These are phyloP conservation scores for Caenorhabditis tropicalis DNA, from an alignment of 1,140 invertebrate genomes.

Conservation along the genomic window DNA sequence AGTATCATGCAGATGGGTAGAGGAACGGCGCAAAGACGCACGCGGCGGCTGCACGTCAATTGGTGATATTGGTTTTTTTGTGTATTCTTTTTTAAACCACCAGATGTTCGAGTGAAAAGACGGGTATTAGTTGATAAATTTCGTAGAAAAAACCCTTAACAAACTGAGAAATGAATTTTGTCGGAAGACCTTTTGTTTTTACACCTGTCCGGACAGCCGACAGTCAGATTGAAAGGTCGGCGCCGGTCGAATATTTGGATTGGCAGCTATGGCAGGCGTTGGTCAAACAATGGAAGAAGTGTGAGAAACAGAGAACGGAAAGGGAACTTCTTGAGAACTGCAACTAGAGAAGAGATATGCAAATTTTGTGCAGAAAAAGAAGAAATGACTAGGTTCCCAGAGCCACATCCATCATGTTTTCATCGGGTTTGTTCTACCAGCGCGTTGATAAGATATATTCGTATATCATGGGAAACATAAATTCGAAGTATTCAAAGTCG, in stretches of 20 bases:
- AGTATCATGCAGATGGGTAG: constrained; percentile 26
- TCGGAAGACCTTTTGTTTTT: constrained; percentile 25
- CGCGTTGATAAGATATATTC: not conserved
- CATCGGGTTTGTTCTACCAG: not conserved
- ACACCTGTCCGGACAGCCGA: constrained; percentile 12
- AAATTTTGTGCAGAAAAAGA: not conserved
- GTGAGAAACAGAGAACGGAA: constrained; percentile 21
- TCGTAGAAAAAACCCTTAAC: not conserved
- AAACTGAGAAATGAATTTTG: not conserved
- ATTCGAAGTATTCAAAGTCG: not conserved
- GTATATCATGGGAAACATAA: not conserved
- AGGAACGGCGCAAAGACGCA: constrained; percentile 2
- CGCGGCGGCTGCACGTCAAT: not conserved
- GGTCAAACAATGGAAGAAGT: constrained; percentile 31
- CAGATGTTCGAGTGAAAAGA: not conserved
- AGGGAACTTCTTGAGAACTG: constrained; percentile 7
- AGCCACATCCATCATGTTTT: constrained; percentile 10
- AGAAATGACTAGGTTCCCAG: constrained; percentile 18
- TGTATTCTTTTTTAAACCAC: not conserved
- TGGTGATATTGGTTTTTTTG: not conserved
- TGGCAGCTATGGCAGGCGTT: constrained; percentile 35
- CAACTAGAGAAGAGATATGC: constrained; percentile 25
- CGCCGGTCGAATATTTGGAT: constrained; percentile 34
- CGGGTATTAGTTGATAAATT: not conserved
- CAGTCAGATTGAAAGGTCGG: constrained; percentile 23